Percentiles rank a stretch among this genome's conserved stretches.
These are phyloP conservation scores for Euzophera pinguis DNA, from an alignment of 2,888 invertebrate species.

Conservation along the genomic window DNA sequence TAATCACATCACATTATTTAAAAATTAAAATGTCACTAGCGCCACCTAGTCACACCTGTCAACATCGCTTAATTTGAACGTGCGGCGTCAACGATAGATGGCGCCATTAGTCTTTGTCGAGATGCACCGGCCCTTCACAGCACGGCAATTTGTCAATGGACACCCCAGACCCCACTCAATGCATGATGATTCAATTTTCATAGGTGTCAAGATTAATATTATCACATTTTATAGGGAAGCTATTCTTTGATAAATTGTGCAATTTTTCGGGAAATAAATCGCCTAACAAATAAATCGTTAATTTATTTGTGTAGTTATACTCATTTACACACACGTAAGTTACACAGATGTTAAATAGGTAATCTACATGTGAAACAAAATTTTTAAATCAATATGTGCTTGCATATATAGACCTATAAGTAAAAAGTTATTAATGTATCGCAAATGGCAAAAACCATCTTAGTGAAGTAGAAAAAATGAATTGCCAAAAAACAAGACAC, in stretches of 20 bases:
- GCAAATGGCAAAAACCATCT: too few relatives aligned
- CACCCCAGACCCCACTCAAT: conserved; percentile 36
- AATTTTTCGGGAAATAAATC: not conserved
- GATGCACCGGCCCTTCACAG: conserved; percentile 52
- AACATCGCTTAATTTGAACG: conserved; percentile 40
- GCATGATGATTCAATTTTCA: conserved; percentile 67
- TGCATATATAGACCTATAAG: too few relatives aligned
- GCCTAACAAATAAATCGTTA: too few relatives aligned
- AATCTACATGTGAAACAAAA: too few relatives aligned
- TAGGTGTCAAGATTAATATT: conserved; percentile 33
- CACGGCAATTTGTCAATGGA: conserved; percentile 62
- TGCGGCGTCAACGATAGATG: conserved; percentile 63
- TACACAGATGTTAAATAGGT: too few relatives aligned
- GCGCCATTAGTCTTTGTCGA: conserved; percentile 66
- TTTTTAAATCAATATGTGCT: too few relatives aligned
- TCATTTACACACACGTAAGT: too few relatives aligned
- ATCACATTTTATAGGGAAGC: conserved; percentile 28
- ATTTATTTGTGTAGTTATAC: too few relatives aligned
- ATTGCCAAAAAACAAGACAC: too few relatives aligned
- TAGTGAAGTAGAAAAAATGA: too few relatives aligned
- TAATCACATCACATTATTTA: not conserved
- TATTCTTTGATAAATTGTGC: conserved; percentile 15
- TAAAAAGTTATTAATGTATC: too few relatives aligned
- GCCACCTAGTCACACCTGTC: conserved; percentile 41
- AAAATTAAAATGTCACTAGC: conserved; percentile 8